Evolutionary conservation across 2,888 invertebrate genomes (phyloP), one percentile per base, ranked within the genome.

Genomic region (Laspeyria flexula): DNA sequence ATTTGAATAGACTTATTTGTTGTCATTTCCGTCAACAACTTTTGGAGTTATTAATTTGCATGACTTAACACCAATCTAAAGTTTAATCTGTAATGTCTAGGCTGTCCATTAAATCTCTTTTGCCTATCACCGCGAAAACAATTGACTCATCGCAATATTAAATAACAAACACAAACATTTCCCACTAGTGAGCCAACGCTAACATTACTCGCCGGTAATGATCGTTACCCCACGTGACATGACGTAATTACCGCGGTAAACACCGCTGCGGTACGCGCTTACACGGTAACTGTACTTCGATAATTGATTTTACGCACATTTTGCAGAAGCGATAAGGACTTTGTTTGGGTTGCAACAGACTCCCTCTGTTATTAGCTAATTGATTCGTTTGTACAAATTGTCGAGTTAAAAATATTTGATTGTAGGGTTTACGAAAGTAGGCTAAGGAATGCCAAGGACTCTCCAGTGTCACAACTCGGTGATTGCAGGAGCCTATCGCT

Each of bases 151-250:
- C 49, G n/a, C 13, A 38, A 49, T 46, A 41, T 41, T 29, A 15
- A 18, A 27, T 21, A 54, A 43, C 43, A 46, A 51, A 54, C 58
- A 59, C 25, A 43, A 38, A 52, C 62, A 62, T 25, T 50, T 55
- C 31, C 48, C 31, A 43, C 37, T 23, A n/a, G 25, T 16, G 25
- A 25, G 38, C 30, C 11, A 45, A 25, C 13, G 5, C n/a, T n/a
- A n/a, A 13, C 13, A 29, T 34, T 42, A 25, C 23, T 6, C 35
- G 31, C 29, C 38, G 41, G 25, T 64, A 48, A 68, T 60, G 31
- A 46, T 44, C 40, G 48, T 68, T 68, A 15, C 68, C 43, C 34
- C 48, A 57, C 54, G 50, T 25, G 12, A 16, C 41, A 46, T 65
- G 50, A 56, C 57, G 55, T 43, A 60, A 67, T 12, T 27, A 25